Evolutionary conservation across 2,797 vertebrate genomes (phyloP), one percentile per base, ranked within the genome.

Genomic region (Sebastes kiyomatsui): DNA sequence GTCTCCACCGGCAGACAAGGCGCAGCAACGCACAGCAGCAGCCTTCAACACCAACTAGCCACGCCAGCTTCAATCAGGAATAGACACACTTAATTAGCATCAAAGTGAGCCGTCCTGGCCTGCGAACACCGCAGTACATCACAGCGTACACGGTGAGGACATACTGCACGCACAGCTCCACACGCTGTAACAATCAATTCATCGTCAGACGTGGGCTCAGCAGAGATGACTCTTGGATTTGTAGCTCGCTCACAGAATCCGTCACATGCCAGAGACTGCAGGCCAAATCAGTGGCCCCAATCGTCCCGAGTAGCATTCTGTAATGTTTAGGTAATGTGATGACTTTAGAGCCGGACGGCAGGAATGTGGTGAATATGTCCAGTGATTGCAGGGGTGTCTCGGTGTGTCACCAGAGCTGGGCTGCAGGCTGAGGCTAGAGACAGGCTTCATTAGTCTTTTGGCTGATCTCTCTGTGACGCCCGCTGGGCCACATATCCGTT

Each of bases 21-120:
- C 66, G 61, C 77, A 87, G 83, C 87, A 81, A 85, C 59, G 81
- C 92, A 91, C 90, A 92, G 90, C 89, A 88, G 93, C 90, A 90
- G 91, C 91, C 94, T 90, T 95, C 92, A 93, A 90, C 93, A 89
- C 92, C 93, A 85, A 77, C 90, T 81, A 71, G 84, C 86, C 72
- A 55, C 27, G 75, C 87, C 87, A 77, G 82, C 75, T 87, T 82
- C 84, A 88, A 93, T 92, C 92, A 84, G 81, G 75, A 80, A 84
- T 85, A 90, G 91, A 92, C 92, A 90, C 91, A 87, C 84, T 78
- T 84, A 84, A 89, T 93, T 92, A 92, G 88, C 89, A 54, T 94
- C 90, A 92, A 87, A 87, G 82, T 67, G 59, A 76, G 79, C 67
- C 5, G 74, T 20, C 73, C 77, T 28, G 67, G 64, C 56, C 72